Evolutionary conservation across 2,113 vertebrate genomes (phyloP), one percentile per base, ranked within the genome.

Genomic region (Seriola quinqueradiata): DNA sequence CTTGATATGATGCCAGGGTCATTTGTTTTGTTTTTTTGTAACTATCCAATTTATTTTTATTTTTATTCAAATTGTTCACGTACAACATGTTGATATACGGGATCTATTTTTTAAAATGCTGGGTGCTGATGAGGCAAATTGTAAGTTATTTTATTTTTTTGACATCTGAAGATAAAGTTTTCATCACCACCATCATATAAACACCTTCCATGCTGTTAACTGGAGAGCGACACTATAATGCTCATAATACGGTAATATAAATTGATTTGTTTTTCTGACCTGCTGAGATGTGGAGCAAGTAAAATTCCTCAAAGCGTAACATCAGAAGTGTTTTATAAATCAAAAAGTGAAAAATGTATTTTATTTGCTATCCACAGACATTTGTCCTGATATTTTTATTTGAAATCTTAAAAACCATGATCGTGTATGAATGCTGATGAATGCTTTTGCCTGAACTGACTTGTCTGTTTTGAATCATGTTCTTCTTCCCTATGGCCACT

Each of bases 401-500:
- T 57, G 38, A 78, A 69, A 59, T 44, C 44, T 36, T 70, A 23
- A 76, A 38, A 73, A 55, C 60, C 1, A 23, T 12, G 21, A 16
- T 66, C 34, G 21, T 48, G 46, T 55, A 4, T 32, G 36, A 54
- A 38, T 28, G 13, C 63, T 28, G 12, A 25, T 2, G 40, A 70
- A 38, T 44, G 38, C 34, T 48, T 77, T 70, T 7, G 25, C 21
- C 34, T 63, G 5, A 58, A 34, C 67, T 69, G 38, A 71, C 42
- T 58, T 36, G 69, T 73, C 78, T 89, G 76, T 81, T 89, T 83
- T 48, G n/a, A 82, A 85, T 91, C 61, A 85, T 3, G 2, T 40
- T 75, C 77, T 42, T 77, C 75, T 81, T 50, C 67, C 40, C 74
- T 48, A 16, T 1, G 48, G 74, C 75, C 32, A 25, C 36, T 73